These are phyloP conservation scores for Pachymerium ferrugineum DNA, from an alignment of 2,888 invertebrate species.

Conservation along the genomic window DNA sequence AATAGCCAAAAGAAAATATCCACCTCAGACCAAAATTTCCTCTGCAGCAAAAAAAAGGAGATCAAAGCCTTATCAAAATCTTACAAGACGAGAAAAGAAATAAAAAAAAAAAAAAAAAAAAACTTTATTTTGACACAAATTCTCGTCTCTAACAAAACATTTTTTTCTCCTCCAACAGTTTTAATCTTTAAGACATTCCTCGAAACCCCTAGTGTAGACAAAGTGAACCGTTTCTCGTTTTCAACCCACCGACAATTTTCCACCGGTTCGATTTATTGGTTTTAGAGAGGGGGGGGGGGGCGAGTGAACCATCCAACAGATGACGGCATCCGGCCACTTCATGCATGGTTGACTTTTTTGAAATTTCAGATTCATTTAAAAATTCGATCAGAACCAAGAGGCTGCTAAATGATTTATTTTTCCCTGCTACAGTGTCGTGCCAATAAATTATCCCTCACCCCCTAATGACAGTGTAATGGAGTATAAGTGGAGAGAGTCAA, in stretches of 20 bases:
- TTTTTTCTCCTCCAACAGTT: too few relatives aligned
- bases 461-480: conserved; percentile 6
- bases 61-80: too few relatives aligned
- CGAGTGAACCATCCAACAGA: conserved; percentile 21
- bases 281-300: too few relatives aligned
- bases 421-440: background rate
- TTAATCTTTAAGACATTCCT: background rate
- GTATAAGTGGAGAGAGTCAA: conserved; percentile 19
- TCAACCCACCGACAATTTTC: conserved; percentile 5
- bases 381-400: background rate
- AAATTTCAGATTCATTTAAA: background rate
- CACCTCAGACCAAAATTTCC: too few relatives aligned
- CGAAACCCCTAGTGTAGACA: background rate
- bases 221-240: conserved; percentile 3
- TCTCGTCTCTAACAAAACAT: too few relatives aligned
- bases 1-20: too few relatives aligned
- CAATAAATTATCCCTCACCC: background rate
- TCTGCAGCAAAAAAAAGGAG: too few relatives aligned
- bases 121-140: too few relatives aligned
- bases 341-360: conserved; percentile 17
- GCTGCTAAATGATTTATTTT: conserved; percentile 13
- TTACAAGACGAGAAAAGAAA: too few relatives aligned
- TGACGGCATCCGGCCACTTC: conserved; percentile 22
- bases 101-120: too few relatives aligned
- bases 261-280: conserved; percentile 13